Evolutionary conservation across 1,140 invertebrate genomes (phyloP).

Genomic region (Psilanteris sp.): DNA sequence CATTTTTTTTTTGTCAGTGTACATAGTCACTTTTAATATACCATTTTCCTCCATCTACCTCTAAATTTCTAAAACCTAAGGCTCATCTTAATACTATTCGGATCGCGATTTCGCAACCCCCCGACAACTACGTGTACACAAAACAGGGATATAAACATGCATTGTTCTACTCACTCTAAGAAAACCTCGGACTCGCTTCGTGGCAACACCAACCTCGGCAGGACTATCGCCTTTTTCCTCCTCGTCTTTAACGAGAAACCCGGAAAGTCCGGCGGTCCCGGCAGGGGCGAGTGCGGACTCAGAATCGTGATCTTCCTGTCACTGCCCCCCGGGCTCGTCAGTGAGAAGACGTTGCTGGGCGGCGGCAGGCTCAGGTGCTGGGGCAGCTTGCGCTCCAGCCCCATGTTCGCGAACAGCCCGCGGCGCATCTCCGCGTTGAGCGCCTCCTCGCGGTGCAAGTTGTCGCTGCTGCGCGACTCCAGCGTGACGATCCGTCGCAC

Average conservation of each 20-base stretch:
- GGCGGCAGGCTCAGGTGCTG: conserved; percentile 86
- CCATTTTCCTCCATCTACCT: too few relatives aligned
- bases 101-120: too few relatives aligned
- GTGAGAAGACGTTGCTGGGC: conserved; percentile 80
- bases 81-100: too few relatives aligned
- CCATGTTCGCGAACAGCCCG: conserved; percentile 83
- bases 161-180: conserved; percentile 81
- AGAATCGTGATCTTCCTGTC: conserved; percentile 85
- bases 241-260: conserved; percentile 83
- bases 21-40: too few relatives aligned
- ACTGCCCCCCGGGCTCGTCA: conserved; percentile 79
- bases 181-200: conserved; percentile 85
- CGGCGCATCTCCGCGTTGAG: conserved; percentile 84
- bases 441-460: conserved; percentile 79
- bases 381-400: conserved; percentile 81
- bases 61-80: too few relatives aligned
- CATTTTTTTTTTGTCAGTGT: too few relatives aligned
- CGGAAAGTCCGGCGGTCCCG: conserved; percentile 81
- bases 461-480: conserved; percentile 82
- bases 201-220: conserved; percentile 87
- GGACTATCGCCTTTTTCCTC: conserved; percentile 85
- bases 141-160: conserved; percentile 34
- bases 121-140: too few relatives aligned
- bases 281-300: conserved; percentile 86
- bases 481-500: conserved; percentile 81